Conservation (phyloP, 2,113 vertebrate genomes). For the Morone saxatilis region DNA sequence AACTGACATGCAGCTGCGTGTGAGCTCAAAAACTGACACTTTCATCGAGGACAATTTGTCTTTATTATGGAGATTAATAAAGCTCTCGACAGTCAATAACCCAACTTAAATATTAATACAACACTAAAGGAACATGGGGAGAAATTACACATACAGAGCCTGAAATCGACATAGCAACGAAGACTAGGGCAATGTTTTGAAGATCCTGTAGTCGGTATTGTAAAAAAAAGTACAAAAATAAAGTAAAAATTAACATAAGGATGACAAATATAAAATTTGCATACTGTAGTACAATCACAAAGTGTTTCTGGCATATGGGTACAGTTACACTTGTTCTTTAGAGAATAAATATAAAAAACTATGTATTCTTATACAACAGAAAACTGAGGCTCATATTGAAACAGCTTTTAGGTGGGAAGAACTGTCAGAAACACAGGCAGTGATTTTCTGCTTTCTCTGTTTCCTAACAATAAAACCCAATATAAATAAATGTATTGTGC, state of each 20-base stretch:
- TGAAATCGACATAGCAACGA: background rate
- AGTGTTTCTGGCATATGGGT: conserved; percentile 10
- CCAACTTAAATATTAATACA: background rate
- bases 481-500: conserved; percentile 1
- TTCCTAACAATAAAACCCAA: background rate
- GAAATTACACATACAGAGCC: background rate
- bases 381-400: background rate
- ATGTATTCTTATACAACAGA: background rate
- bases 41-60: background rate
- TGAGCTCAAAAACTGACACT: conserved; percentile 7
- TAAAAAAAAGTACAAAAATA: background rate
- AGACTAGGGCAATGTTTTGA: no score
- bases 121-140: background rate
- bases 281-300: background rate
- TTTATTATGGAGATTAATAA: conserved; percentile 4
- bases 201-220: background rate
- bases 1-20: background rate
- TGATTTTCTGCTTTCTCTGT: background rate
- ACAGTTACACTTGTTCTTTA: background rate
- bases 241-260: background rate
- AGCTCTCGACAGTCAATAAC: background rate
- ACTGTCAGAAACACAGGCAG: conserved; percentile 4
- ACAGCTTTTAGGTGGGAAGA: conserved; percentile 14
- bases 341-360: background rate
- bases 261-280: background rate